Conservation (phyloP, 2,113 vertebrate species). For the Actinemys pallida region DNA sequence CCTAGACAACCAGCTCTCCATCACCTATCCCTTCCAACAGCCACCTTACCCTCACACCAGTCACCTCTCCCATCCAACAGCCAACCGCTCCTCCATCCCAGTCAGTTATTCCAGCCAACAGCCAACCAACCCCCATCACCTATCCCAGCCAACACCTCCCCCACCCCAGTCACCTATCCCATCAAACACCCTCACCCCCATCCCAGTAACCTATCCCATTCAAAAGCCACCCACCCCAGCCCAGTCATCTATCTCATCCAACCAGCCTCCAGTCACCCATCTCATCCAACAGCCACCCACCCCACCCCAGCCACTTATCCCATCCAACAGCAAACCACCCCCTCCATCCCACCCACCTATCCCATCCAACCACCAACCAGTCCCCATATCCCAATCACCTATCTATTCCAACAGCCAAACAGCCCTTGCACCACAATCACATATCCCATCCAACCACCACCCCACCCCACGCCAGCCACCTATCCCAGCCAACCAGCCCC, state of each 20-base stretch:
- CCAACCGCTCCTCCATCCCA: too few relatives aligned
- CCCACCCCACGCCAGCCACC: background rate
- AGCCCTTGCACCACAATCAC: too few relatives aligned
- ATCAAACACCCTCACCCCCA: too few relatives aligned
- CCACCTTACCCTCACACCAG: too few relatives aligned
- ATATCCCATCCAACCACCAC: too few relatives aligned
- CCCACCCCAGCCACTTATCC: background rate
- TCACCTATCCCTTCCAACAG: background rate
- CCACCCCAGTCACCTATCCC: background rate
- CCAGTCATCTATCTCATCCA: too few relatives aligned
- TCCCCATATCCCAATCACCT: background rate
- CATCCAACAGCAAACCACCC: too few relatives aligned
- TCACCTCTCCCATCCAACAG: too few relatives aligned
- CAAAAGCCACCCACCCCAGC: too few relatives aligned
- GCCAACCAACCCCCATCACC: background rate
- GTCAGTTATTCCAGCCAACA: background rate
- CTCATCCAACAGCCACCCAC: background rate
- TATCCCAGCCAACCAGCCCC: background rate
- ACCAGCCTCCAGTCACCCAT: background rate
- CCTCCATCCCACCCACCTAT: too few relatives aligned
- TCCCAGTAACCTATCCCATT: background rate
- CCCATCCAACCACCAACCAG: background rate
- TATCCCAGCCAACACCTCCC: background rate
- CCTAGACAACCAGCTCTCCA: background rate
- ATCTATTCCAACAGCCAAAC: too few relatives aligned